Evolutionary conservation across 2,888 invertebrate species (phyloP).

Genomic region (Apamea monoglypha): DNA sequence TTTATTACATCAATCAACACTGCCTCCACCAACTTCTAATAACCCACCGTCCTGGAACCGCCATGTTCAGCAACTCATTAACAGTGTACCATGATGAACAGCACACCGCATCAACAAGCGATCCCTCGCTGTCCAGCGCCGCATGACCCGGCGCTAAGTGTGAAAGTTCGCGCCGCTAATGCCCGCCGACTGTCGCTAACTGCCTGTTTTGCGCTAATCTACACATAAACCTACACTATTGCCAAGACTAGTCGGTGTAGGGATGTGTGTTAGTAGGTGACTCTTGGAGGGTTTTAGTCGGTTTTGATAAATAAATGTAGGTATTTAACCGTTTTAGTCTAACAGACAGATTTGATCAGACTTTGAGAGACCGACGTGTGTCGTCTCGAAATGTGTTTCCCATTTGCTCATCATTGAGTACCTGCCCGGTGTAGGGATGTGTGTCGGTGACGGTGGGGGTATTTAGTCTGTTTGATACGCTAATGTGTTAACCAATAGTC

Average conservation of each 20-base stretch:
- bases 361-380: not conserved
- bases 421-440: not conserved
- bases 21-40: not conserved
- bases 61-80: not conserved
- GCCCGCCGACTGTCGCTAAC: constrained; percentile 62
- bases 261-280: constrained; percentile 21
- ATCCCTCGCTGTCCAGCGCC: constrained; percentile 2
- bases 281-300: not conserved
- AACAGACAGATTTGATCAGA: not conserved
- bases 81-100: constrained; percentile 23
- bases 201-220: constrained; percentile 60
- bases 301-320: not conserved
- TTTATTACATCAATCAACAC: not conserved
- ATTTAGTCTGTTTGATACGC: no score
- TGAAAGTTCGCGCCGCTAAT: constrained; percentile 61
- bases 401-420: not conserved
- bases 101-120: constrained; percentile 28
- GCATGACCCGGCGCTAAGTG: constrained; percentile 61
- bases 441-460: no score
- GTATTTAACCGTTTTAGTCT: not conserved
- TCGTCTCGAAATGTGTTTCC: not conserved
- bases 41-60: no score
- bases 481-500: not conserved
- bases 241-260: constrained; percentile 32
- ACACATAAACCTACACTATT: constrained; percentile 55